These are phyloP conservation scores for Subanguina moxae DNA, from an alignment of 1,140 invertebrate genomes.

Conservation along the genomic window DNA sequence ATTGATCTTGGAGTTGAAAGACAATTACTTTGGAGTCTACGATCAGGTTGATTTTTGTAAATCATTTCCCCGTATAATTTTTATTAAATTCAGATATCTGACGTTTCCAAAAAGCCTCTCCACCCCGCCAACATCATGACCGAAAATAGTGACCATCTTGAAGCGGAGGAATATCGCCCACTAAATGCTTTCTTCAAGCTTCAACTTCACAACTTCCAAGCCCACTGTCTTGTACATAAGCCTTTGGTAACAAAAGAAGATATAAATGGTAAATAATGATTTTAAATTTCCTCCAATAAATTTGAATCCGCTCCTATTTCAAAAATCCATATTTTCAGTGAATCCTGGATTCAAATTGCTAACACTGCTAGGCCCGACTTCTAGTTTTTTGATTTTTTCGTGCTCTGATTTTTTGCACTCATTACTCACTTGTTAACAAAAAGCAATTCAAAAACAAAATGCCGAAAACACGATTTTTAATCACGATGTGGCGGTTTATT, in stretches of 20 bases:
- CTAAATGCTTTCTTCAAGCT: conserved; percentile 61
- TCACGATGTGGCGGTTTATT: too few species aligned
- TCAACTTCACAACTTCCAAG: conserved; percentile 62
- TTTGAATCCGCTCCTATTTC: too few species aligned
- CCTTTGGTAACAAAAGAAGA: conserved; percentile 9
- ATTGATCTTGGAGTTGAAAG: conserved; percentile 49
- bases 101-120: conserved; percentile 33
- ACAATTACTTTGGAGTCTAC: conserved; percentile 56
- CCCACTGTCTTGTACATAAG: conserved; percentile 50
- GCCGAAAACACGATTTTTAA: too few species aligned
- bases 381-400: too few species aligned
- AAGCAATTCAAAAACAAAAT: conserved; percentile 17
- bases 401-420: too few species aligned
- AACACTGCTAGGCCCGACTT: too few species aligned
- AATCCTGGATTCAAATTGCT: too few species aligned
- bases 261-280: conserved; percentile 11
- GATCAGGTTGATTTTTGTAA: conserved; percentile 35
- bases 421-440: too few species aligned
- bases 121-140: conserved; percentile 29
- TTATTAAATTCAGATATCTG: conserved; percentile 34
- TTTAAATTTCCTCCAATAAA: too few species aligned
- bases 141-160: conserved; percentile 20
- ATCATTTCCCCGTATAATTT: conserved; percentile 2
- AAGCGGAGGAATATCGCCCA: conserved; percentile 60
- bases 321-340: too few species aligned